Evolutionary conservation across 2,113 vertebrate genomes (phyloP).

Genomic region (Trochalopteron elliotii): DNA sequence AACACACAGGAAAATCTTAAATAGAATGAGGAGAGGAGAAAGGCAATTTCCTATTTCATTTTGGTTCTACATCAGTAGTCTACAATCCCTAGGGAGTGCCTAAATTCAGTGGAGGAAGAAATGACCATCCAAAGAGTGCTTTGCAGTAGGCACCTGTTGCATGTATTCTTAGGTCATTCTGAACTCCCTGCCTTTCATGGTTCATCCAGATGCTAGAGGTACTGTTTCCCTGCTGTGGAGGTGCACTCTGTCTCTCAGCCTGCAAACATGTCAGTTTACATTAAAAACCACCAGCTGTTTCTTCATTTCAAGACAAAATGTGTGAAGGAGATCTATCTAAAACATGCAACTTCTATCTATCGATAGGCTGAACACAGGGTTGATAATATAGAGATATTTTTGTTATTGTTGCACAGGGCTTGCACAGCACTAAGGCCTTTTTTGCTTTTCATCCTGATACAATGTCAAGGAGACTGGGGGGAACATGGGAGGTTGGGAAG

Average conservation of each 20-base stretch:
- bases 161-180: neutral
- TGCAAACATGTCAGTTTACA: neutral
- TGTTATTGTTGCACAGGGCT: neutral
- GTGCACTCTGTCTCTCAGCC: neutral
- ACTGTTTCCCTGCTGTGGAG: neutral
- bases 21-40: neutral
- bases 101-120: neutral
- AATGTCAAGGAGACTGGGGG: neutral
- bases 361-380: neutral
- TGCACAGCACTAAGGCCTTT: neutral
- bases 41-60: accelerated
- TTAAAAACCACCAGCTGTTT: neutral
- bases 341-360: neutral
- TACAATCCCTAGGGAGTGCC: neutral
- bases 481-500: no score
- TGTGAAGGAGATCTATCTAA: neutral
- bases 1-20: neutral
- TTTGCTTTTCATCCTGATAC: neutral
- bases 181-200: neutral
- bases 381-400: neutral
- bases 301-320: neutral
- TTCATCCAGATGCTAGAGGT: neutral
- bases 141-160: neutral
- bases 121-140: neutral
- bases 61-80: neutral